Base-by-base conservation (phyloP, 1,140 invertebrate species). In the Holotrichia oblita region DNA sequence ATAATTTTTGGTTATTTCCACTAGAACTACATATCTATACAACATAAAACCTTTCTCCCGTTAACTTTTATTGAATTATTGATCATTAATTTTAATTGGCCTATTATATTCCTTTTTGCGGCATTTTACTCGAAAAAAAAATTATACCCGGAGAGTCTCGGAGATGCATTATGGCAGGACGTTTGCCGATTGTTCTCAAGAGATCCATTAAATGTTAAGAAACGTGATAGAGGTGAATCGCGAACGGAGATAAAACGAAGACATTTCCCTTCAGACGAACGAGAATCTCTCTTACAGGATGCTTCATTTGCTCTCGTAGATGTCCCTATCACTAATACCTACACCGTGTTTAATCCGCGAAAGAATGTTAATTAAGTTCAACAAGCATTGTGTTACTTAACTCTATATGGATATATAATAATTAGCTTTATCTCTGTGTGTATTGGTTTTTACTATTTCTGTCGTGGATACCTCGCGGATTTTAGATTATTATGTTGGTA, bases 1-100 rank as follows among this genome's bases (percentile, higher is more conserved):
- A 34, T 34, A 34, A 34, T 4, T 2, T 34, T 34, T 4, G 27
- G 27, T 34, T 34, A 34, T 34, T 34, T 34, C 4, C 27, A 34
- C 27, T 34, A 34, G 2, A 34, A 34, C 27, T 34, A 34, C 27
- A 34, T 34, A 34, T 34, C 27, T 34, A n/a, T n/a, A 34, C 27
- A 34, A 34, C 27, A 34, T 34, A 2, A 34, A 34, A 34, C 27
- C 27, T 34, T 34, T 34, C 34, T 74, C 40, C 73, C 44, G 77
- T 73, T 77, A 77, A 77, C 55, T 69, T 69, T 77, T 72, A 40
- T 77, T 69, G 61, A 77, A 77, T 77, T 77, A 77, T 77, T 77
- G 76, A 22, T 40, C 77, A 78, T 78, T 78, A 78, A 78, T 78
- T 78, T 78, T 78, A 78, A 78, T 78, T 78, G 77, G 76, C 69